Base-by-base conservation (phyloP, 2,113 vertebrate genomes). In the Oncorhynchus masou region DNA sequence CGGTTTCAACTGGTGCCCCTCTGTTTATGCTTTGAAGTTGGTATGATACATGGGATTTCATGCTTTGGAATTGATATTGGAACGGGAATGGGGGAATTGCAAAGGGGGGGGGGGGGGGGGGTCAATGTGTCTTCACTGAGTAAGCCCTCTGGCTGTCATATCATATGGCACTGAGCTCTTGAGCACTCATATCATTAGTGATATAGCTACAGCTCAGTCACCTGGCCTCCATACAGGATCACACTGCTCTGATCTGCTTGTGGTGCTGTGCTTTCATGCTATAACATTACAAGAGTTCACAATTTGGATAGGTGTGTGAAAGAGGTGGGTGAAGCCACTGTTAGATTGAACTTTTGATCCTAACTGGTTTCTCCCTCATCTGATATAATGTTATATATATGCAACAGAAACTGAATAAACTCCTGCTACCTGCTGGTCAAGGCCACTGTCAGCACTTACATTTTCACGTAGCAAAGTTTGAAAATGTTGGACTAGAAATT, bases 21-120 rank as follows among this genome's bases (percentile, higher is more conserved):
- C 29, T 19, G 59, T 19, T 75, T 73, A 48, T 29, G 62, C 84
- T 88, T 86, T 86, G 76, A 85, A 84, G 79, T 67, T 70, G 29
- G 29, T 74, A 74, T 75, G 74, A 60, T 54, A 78, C 83, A 77
- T 81, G 39, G 5, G n/a, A 82, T 79, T 66, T 82, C 48, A 54
- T 62, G 74, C 75, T 81, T 75, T 70, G 9, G 51, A 31, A 67
- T 74, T 27, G 54, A 88, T 74, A 72, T 74, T 68, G 3, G 79
- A 78, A 5, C 29, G 59, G 57, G 65, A 76, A 82, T 81, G 34
- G 77, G 75, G 74, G 27, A 70, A 48, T 59, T 70, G 15, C 27
- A 20, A 24, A 77, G 19, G 66, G 15, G 27, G 57, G 29, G n/a
- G n/a, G 27, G 70, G 27, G 57, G 29, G 70, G 27, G 57, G 45